These are phyloP conservation scores for Agrochola circellaris DNA, from an alignment of 2,888 invertebrate species.

Conservation along the genomic window DNA sequence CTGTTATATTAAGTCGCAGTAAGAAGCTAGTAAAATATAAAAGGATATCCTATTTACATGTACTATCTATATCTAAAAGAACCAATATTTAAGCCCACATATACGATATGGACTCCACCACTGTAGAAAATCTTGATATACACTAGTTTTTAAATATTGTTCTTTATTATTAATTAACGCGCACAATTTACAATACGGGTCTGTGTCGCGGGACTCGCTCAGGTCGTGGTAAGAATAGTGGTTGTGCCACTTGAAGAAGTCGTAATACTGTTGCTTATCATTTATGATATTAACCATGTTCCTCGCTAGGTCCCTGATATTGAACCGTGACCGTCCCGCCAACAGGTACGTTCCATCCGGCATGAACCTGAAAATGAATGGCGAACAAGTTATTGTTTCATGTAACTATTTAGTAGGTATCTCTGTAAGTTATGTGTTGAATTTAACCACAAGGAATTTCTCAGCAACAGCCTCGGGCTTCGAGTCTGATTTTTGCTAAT, in stretches of 20 bases:
- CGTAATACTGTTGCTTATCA: conserved; percentile 65
- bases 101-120: conserved; percentile 66
- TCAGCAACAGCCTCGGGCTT: background rate
- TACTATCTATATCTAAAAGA: too few relatives aligned
- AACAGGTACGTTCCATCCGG: conserved; percentile 70
- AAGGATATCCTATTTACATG: too few relatives aligned
- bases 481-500: too few relatives aligned
- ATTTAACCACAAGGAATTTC: too few relatives aligned
- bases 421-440: background rate
- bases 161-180: conserved; percentile 38
- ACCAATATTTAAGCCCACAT: too few relatives aligned
- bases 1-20: too few relatives aligned
- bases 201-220: conserved; percentile 35
- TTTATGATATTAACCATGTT: conserved; percentile 69
- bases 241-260: conserved; percentile 74
- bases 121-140: conserved; percentile 53
- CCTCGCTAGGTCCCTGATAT: conserved; percentile 49
- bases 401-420: background rate
- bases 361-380: conserved; percentile 66
- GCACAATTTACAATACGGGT: conserved; percentile 66
- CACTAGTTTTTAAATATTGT: conserved; percentile 12
- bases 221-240: conserved; percentile 69
- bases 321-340: conserved; percentile 19
- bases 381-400: background rate
- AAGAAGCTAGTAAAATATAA: too few relatives aligned